These are phyloP conservation scores for Drosophila ficusphila DNA, from an alignment of 1,140 invertebrate species.

Conservation along the genomic window DNA sequence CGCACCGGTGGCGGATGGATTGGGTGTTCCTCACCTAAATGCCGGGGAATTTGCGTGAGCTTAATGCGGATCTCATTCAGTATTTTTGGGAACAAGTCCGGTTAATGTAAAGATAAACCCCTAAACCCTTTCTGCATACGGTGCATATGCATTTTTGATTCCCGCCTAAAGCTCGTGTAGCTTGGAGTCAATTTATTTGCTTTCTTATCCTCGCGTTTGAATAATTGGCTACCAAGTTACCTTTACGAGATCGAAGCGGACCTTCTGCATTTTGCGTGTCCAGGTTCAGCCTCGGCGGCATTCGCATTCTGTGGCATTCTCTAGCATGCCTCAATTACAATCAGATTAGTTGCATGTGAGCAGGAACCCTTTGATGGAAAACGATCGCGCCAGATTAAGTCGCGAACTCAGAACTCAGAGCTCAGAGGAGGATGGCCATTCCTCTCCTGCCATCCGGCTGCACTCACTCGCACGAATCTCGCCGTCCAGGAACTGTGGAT, in stretches of 20 bases:
- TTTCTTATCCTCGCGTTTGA: conserved; percentile 67
- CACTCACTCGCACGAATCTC: conserved; percentile 11
- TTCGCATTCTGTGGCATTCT: conserved; percentile 22
- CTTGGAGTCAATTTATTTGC: conserved; percentile 61
- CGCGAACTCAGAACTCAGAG: conserved; percentile 33
- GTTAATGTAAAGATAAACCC: not conserved
- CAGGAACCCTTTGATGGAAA: conserved; percentile 45
- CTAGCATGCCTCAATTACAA: conserved; percentile 77
- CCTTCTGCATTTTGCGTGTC: conserved; percentile 58
- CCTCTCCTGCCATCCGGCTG: conserved; percentile 11
- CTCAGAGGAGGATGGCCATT: conserved; percentile 14
- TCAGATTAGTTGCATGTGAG: conserved; percentile 72
- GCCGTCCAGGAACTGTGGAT: conserved; percentile 6
- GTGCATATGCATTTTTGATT: conserved; percentile 26
- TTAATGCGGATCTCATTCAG: conserved; percentile 16
- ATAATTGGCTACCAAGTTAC: conserved; percentile 67
- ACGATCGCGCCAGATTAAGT: conserved; percentile 45
- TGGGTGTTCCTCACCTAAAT: conserved; percentile 30
- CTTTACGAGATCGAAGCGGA: conserved; percentile 32
- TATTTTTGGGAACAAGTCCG: conserved; percentile 8
- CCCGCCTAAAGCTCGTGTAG: conserved; percentile 32
- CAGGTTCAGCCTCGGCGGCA: conserved; percentile 9
- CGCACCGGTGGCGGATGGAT: conserved; percentile 34
- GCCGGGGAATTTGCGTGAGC: conserved; percentile 42
- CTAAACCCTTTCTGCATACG: not conserved